Base-by-base conservation (phyloP, 2,797 vertebrate species). In the Crocodylus rhombifer region DNA sequence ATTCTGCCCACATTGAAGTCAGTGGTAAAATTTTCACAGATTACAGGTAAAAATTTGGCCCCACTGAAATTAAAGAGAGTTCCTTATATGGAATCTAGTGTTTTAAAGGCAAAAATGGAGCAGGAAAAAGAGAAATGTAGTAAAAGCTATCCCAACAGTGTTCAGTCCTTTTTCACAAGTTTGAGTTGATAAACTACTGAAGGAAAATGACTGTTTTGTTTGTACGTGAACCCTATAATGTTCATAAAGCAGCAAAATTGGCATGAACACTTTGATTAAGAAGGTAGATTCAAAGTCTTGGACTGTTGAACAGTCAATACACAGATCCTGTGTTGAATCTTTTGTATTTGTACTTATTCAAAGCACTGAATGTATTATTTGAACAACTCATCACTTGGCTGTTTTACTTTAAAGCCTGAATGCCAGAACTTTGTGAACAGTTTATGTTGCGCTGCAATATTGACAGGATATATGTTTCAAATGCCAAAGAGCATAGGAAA, bases 1-100 rank as follows among this genome's bases (percentile, higher is more conserved):
- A 83, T 57, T 67, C 65, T 71, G 56, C 33, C 82, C 77, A 51
- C 69, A 51, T 25, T 15, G 36, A 73, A 20, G 42, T 73, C 36
- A 73, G 10, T 51, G 36, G 4, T 51, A 51, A 51, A 11, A 51
- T 51, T 51, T 3, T 51, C 42, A 51, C 42, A 10, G 3, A 51
- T 7, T 51, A 51, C 10, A 10, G 42, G 4, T 2, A 15, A 14
- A 3, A 0, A 2, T 18, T 13, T 14, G 86, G 33, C 33, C 15
- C 21, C 73, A 16, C 12, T 26, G 64, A 86, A 18, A 51, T 51
- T 51, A 51, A 51, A 51, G 42, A 51, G 42, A 10, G 42, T 26
- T 73, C 36, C 69, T 73, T 42, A 51, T 73, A 51, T 42, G 51
- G 69, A 42, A 65, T 15, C 2, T 73, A 23, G 74, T 57, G 84